A percentile compares a stretch with the other conserved stretches of the same genome.
Evolutionary conservation across 2,797 vertebrate genomes (phyloP).

Genomic region (Rhodeus uyekii): DNA sequence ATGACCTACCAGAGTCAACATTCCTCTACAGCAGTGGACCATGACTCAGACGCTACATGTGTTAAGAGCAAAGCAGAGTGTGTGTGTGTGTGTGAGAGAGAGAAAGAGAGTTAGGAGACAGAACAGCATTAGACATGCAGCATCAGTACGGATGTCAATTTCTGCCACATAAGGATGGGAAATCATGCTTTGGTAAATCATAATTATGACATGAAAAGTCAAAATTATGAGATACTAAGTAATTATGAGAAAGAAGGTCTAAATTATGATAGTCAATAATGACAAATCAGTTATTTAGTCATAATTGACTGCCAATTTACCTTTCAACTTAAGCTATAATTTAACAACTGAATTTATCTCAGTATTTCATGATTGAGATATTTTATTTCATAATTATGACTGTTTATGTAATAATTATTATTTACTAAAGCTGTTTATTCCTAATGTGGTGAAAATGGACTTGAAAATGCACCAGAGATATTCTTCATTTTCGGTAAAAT

Average conservation of each 20-base stretch:
- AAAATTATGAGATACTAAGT: neutral
- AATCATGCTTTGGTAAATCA: neutral
- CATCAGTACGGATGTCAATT: neutral
- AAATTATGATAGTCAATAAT: neutral
- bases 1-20: conserved; percentile 82
- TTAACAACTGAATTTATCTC: neutral
- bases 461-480: neutral
- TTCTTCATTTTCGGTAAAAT: neutral
- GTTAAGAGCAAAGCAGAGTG: conserved; percentile 74
- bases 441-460: neutral
- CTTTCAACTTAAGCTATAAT: neutral
- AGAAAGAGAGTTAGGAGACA: conserved; percentile 65
- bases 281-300: neutral
- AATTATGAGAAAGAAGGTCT: neutral
- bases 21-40: conserved; percentile 94
- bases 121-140: conserved; percentile 25
- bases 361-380: neutral
- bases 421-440: neutral
- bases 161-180: neutral
- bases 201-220: neutral
- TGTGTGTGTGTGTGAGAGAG: conserved; percentile 53
- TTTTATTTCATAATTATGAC: neutral
- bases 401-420: neutral
- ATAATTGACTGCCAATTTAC: neutral
- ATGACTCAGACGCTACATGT: conserved; percentile 91